These are phyloP conservation scores for Drosophila peninsularis DNA, from an alignment of 2,888 invertebrate species.

Conservation along the genomic window DNA sequence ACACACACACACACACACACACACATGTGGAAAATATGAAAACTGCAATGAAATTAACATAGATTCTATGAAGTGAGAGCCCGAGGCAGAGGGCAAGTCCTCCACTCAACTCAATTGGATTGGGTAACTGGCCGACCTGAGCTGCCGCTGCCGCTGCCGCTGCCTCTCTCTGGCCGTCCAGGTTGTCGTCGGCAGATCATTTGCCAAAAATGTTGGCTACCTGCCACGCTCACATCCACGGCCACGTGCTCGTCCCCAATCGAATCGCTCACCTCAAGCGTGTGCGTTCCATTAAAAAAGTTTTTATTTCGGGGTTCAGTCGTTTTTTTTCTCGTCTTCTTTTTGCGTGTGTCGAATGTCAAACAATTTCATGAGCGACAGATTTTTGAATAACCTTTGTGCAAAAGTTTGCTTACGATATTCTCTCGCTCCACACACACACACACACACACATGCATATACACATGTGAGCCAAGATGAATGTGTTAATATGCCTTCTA, in stretches of 20 bases:
- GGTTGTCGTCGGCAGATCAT: constrained; percentile 16
- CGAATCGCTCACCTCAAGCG: constrained; percentile 2
- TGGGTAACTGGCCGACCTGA: constrained; percentile 1
- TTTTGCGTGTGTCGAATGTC: constrained; percentile 57
- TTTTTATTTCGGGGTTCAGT: constrained; percentile 39
- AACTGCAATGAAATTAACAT: constrained; percentile 46
- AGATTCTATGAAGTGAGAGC: constrained; percentile 5
- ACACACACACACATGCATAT: not conserved
- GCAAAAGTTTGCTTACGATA: constrained; percentile 33
- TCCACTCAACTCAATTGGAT: constrained; percentile 6
- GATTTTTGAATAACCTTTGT: constrained; percentile 46
- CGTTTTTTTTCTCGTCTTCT: not conserved
- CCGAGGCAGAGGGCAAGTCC: not conserved
- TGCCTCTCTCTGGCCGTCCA: constrained; percentile 2
- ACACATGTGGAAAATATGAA: constrained; percentile 26
- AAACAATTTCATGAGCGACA: constrained; percentile 49
- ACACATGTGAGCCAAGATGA: not conserved
- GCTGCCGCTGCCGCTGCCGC: too few relatives aligned
- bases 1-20: not conserved
- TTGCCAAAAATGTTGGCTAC: constrained; percentile 38
- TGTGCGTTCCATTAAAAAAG: constrained; percentile 52
- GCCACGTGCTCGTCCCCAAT: not conserved
- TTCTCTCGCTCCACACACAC: not conserved
- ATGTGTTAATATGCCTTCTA: constrained; percentile 9
- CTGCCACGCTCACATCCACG: not conserved